Base-by-base conservation (phyloP, 2,797 vertebrate species). In the Pagetopsis macropterus region DNA sequence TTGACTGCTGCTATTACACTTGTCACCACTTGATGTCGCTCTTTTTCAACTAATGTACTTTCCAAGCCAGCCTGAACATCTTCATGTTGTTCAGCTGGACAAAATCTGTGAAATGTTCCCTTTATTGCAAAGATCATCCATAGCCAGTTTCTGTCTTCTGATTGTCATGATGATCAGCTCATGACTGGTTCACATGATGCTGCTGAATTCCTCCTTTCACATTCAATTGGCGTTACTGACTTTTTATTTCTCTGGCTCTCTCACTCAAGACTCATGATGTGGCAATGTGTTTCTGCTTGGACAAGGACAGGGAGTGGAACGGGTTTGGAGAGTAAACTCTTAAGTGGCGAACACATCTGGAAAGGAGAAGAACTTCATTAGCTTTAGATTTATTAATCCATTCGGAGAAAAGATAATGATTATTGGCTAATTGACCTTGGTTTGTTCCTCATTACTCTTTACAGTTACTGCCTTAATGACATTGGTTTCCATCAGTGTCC, bases 391-490 rank as follows among this genome's bases (percentile, higher is more conserved):
- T 72, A 86, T 81, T 55, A 70, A 56, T 71, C 51, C 65, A 58
- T 23, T 51, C 23, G 41, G 57, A 23, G 31, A 23, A 46, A 70
- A 70, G 57, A 69, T 72, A 61, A 76, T 66, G 57, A 65, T 74
- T 77, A 76, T 72, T 78, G 74, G 57, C 66, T 60, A 75, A 82
- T 65, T 90, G 72, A 89, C 85, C 87, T 67, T 15, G 4, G 17
- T 55, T 60, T 85, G 62, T 70, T 43, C 61, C 56, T 71, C 70
- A 48, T 37, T 81, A 23, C 51, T 67, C 57, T 74, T 27, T 41
- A 55, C 45, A 59, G 41, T 88, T 79, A 90, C 45, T 81, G 84
- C 76, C 21, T 64, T 41, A 68, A 46, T 72, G 83, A 87, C 86
- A 59, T 88, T 89, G 72, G 69, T 76, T 72, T 76, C 56, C 66